Base-by-base conservation (phyloP, 2,888 invertebrate genomes). In the Odontomyia ornata region DNA sequence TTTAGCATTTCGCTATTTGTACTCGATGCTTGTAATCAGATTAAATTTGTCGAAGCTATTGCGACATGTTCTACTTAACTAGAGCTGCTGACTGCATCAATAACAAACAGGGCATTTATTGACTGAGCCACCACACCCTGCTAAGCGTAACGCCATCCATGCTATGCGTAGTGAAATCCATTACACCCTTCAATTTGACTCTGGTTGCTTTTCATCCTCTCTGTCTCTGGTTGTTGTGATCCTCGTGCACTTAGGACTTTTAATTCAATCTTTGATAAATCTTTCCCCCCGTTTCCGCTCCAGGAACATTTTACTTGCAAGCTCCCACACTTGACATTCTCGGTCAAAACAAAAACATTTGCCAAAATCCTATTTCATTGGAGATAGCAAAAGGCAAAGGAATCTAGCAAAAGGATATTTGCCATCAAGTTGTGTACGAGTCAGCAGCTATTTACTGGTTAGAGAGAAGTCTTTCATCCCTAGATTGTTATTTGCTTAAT, bases 21-120 rank as follows among this genome's bases (percentile, higher is more conserved):
- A 65, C 65, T 27, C 21, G 65, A 65, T 65, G 65, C 65, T 25
- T 65, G 65, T 65, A 65, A 65, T 65, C 65, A 36, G 65, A 65
- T 65, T 65, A 65, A 36, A 65, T 65, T 65, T 65, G 65, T 65
- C 21, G 65, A 36, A 36, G 65, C 36, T 65, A 52, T 52, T 52
- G 52, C 52, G 18, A 27, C 65, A 18, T 64, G n/a, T 65, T 65
- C 65, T 27, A 62, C 62, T 62, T 62, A 62, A 62, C 15, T 62
- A 25, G 36, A 36, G 36, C 36, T 36, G 62, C 62, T 62, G 62
- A 62, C 27, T 62, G 28, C 62, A 15, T 62, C 27, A 62, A 27
- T 62, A 27, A 27, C 23, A 62, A 62, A 62, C 62, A 27, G 23
- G 62, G 36, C 36, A 62, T 62, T 62, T 62, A 62, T 62, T 27